A percentile compares a stretch with the other conserved stretches of the same genome.
These are phyloP conservation scores for Hololepta plana DNA, from an alignment of 2,888 invertebrate genomes.

Conservation along the genomic window DNA sequence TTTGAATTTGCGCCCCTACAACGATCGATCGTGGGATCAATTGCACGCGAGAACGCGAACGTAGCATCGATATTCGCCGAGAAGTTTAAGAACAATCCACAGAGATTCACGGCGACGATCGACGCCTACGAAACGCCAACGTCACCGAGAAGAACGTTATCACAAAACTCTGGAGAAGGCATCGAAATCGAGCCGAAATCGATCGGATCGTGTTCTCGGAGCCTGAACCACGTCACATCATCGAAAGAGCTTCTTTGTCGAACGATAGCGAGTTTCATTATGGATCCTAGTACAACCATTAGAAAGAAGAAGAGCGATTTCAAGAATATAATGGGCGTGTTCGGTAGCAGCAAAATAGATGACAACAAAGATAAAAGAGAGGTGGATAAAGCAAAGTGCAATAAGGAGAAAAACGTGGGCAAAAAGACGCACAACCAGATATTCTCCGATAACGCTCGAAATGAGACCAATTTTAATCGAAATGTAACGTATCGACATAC, in stretches of 20 bases:
- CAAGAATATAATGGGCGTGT: conserved; percentile 8
- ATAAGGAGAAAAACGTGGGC: conserved; percentile 14
- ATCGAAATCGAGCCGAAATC: neutral
- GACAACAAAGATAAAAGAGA: conserved; percentile 24
- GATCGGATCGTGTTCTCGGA: conserved; percentile 10
- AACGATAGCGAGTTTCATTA: conserved; percentile 21
- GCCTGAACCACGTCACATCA: conserved; percentile 12
- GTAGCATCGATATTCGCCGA: too few relatives aligned
- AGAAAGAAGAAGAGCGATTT: conserved; percentile 22
- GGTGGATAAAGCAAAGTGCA: conserved; percentile 21
- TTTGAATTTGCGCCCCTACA: too few relatives aligned
- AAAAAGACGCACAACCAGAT: conserved; percentile 18
- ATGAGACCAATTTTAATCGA: conserved; percentile 20
- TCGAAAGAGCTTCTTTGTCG: conserved; percentile 16
- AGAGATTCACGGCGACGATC: too few relatives aligned
- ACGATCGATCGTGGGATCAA: too few relatives aligned
- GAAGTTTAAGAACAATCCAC: too few relatives aligned
- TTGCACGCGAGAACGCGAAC: too few relatives aligned
- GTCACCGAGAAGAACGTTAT: too few relatives aligned
- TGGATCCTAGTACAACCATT: conserved; percentile 15
- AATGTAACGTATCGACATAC: conserved; percentile 18
- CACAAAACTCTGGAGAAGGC: too few relatives aligned
- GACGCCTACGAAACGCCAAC: too few relatives aligned
- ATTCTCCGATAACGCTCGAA: conserved; percentile 18
- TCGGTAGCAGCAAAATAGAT: conserved; percentile 18